phyloP scores from a whole-genome alignment of 2,797 vertebrate species.

The Anguilla megastoma region DNA sequence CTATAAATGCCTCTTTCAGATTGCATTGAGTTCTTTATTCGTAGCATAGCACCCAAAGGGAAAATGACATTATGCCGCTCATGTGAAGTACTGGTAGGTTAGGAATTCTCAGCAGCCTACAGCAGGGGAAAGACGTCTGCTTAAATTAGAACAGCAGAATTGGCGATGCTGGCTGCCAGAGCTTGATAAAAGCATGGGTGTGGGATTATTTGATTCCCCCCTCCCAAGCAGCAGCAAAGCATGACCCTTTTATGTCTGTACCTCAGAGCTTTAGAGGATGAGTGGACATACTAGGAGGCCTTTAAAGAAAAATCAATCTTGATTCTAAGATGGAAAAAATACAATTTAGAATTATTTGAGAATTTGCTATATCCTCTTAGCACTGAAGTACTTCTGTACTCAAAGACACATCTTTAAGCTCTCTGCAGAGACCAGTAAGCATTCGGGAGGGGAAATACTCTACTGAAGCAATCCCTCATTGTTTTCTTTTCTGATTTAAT shows the following conservation, averaged over 20 bases:
- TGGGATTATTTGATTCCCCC: slow-evolving; percentile 24
- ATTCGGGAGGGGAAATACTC: not conserved
- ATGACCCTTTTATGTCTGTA: slow-evolving; percentile 34
- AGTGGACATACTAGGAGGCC: slow-evolving; percentile 35
- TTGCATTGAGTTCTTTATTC: slow-evolving; percentile 16
- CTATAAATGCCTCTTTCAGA: slow-evolving; percentile 9
- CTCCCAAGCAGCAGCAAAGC: slow-evolving; percentile 24
- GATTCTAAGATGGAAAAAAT: slow-evolving; percentile 30
- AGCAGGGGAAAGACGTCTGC: slow-evolving; percentile 20
- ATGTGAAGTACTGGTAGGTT: slow-evolving; percentile 2
- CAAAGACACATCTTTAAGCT: slow-evolving; percentile 13
- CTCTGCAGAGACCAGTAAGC: slow-evolving; percentile 10
- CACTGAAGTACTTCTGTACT: slow-evolving; percentile 17
- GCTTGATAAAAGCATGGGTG: slow-evolving; percentile 32
- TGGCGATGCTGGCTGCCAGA: slow-evolving; percentile 23
- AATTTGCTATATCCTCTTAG: slow-evolving; percentile 30
- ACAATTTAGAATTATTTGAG: slow-evolving; percentile 27
- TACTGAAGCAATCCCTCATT: not conserved
- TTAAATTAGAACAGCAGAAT: slow-evolving; percentile 31
- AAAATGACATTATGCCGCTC: slow-evolving; percentile 18
- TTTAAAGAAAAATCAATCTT: slow-evolving; percentile 29
- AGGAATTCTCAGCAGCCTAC: slow-evolving; percentile 23
- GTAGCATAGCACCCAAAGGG: slow-evolving; percentile 18
- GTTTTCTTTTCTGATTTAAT: not conserved
- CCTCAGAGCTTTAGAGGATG: slow-evolving; percentile 34